Evolutionary conservation across 1,140 invertebrate species (phyloP), one percentile per base, ranked within the genome.

Genomic region (Adelges cooleyi): DNA sequence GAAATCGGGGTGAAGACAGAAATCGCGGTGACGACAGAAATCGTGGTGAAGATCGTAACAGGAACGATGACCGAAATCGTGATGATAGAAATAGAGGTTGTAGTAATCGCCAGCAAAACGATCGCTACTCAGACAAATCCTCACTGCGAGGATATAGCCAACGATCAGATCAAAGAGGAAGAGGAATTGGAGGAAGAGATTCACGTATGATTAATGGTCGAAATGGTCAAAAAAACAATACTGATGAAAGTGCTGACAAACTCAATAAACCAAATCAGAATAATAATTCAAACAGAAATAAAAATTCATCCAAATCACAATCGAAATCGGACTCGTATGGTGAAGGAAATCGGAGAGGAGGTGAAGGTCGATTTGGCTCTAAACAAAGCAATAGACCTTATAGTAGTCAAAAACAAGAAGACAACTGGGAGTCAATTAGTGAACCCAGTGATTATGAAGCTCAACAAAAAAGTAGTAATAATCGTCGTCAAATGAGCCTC

Each of bases 371-470:
- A 49, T 52, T 48, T 17, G 38, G 48, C 18, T 66, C 50, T 25
- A 52, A 50, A 62, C 51, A 38, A 40, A 44, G 3, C 11, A 68
- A 27, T 23, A 22, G 50, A 48, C 22, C 23, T 40, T 36, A 46
- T 76, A 4, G 70, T 73, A 6, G 81, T 79, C 65, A 62, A 36
- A 62, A 62, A 62, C 56, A 46, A 48, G 83, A 84, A 65, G 83
- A 84, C 69, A 80, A 81, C 68, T 84, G 82, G 82, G 83, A 85
- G 69, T 84, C 83, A 0, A 82, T 82, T 2, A 85, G 83, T 3
- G 83, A 86, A 72, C 82, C 82, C 71, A 84, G 82, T 70, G 83
- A 85, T 20, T 68, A 72, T 3, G 77, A 79, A 20, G 75, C 77
- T 22, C 69, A 71, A 9, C 75, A 77, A 67, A 69, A 69, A 29